Base-by-base conservation (phyloP, 2,888 invertebrate genomes). In the Erebia ligea region DNA sequence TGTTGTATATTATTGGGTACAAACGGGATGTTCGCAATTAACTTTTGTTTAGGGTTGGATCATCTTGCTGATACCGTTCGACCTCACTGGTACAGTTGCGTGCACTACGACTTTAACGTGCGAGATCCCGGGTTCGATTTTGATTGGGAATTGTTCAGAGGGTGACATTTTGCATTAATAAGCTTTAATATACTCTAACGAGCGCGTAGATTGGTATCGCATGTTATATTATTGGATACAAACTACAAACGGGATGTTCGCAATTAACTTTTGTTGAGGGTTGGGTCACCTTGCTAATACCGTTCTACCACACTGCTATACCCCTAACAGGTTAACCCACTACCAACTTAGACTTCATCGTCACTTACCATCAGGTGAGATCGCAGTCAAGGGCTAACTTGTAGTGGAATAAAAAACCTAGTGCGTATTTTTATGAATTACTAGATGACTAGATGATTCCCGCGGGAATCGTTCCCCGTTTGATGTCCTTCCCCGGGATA, bases 111-210 rank as follows among this genome's bases (percentile, higher is more conserved):
- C 25, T 25, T 25, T 25, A 50, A n/a, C 50, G 13, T n/a, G 15
- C 8, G 5, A 15, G n/a, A n/a, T 50, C 72, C 73, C 73, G 34
- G 34, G 6, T 34, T 34, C 34, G 34, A 6, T 34, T 34, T 34
- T 6, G 34, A 34, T 6, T 34, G 6, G 34, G 69, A 69, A 72
- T 69, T 71, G 73, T 72, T 73, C 71, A 72, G 67, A 8, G 72
- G 72, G 72, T 73, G 76, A 76, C 59, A 72, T 75, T 75, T 71
- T 71, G 74, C 19, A 67, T 69, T 72, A 72, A 72, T 72, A 67
- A 64, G 66, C 67, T 73, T 70, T 73, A 75, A 72, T 70, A 70
- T 70, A 42, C 40, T 72, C 69, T 73, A 72, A 73, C 73, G 72
- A 70, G 72, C 52, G 70, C 68, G 73, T 75, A 73, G 75, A 73